Evolutionary conservation across 2,888 invertebrate genomes (phyloP).

Genomic region (Cerastis rubricosa): DNA sequence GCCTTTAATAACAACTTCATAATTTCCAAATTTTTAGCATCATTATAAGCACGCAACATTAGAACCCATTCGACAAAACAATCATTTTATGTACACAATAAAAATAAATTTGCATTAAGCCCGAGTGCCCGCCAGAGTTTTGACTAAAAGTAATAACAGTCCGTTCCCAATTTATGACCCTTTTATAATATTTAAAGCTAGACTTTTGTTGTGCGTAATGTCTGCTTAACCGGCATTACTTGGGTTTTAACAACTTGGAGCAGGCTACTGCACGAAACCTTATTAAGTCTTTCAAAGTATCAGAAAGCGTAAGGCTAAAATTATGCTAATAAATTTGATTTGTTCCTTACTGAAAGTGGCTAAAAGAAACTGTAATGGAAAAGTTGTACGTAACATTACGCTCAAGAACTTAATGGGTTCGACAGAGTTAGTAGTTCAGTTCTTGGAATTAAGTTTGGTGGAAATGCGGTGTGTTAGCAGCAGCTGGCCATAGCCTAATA

Average conservation of each 20-base stretch:
- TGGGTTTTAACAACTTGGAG: conserved; percentile 47
- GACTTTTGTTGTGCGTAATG: conserved; percentile 60
- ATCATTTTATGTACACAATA: conserved; percentile 66
- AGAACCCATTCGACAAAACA: conserved; percentile 63
- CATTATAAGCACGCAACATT: conserved; percentile 49
- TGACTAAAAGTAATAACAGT: conserved; percentile 70
- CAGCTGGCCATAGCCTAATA: conserved; percentile 7
- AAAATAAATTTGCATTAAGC: conserved; percentile 75
- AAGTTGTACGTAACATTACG: conserved; percentile 40
- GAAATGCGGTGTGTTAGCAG: conserved; percentile 3
- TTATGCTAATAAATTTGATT: conserved; percentile 57
- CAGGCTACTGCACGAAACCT: conserved; percentile 25
- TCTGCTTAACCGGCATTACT: conserved; percentile 50
- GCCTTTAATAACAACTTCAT: conserved; percentile 35
- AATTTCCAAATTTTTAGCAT: conserved; percentile 38
- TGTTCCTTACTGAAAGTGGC: conserved; percentile 25
- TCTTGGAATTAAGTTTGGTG: conserved; percentile 38
- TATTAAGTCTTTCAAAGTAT: conserved; percentile 53
- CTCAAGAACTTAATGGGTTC: conserved; percentile 35
- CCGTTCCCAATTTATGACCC: conserved; percentile 68
- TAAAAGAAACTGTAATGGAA: conserved; percentile 47
- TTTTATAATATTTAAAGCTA: conserved; percentile 61
- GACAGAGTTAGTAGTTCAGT: conserved; percentile 34
- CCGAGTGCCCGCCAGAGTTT: conserved; percentile 63
- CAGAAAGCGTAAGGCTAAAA: conserved; percentile 29